A percentile compares a stretch with the other conserved stretches of the same genome.
Conservation (phyloP, 1,140 invertebrate species). For the Drosophila mojavensis region DNA sequence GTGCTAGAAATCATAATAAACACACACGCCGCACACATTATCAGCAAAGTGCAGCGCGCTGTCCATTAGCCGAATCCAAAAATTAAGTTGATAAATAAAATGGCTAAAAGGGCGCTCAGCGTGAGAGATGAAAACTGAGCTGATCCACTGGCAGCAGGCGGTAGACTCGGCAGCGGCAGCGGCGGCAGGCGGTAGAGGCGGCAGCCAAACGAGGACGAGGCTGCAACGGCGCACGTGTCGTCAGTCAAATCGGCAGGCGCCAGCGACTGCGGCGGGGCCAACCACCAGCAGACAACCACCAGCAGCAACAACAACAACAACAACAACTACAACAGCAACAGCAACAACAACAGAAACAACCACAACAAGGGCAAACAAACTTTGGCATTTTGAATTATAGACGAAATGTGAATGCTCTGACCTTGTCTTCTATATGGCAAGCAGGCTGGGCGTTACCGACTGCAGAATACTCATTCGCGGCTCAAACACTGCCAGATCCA, state of each 20-base stretch:
- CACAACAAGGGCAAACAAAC: neutral
- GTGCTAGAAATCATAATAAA: conserved; percentile 72
- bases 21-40: conserved; percentile 75
- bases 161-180: conserved; percentile 13
- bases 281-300: conserved; percentile 31
- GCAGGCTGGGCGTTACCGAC: too few species aligned
- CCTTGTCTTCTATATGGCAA: neutral
- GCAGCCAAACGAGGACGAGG: neutral
- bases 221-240: conserved; percentile 55
- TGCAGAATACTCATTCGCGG: too few species aligned
- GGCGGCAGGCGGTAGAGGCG: neutral
- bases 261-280: conserved; percentile 32
- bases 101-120: conserved; percentile 57
- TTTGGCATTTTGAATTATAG: neutral
- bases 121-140: conserved; percentile 68
- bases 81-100: conserved; percentile 81
- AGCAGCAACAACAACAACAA: conserved; percentile 14
- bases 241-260: conserved; percentile 56
- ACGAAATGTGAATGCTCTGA: conserved; percentile 14
- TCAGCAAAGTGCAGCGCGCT: conserved; percentile 68
- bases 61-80: conserved; percentile 72
- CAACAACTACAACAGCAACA: conserved; percentile 1
- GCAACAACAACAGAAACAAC: conserved; percentile 1
- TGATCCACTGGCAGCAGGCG: neutral
- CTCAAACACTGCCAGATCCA: too few species aligned